Conservation (phyloP, 1,140 invertebrate species). For the Bombus affinis region DNA sequence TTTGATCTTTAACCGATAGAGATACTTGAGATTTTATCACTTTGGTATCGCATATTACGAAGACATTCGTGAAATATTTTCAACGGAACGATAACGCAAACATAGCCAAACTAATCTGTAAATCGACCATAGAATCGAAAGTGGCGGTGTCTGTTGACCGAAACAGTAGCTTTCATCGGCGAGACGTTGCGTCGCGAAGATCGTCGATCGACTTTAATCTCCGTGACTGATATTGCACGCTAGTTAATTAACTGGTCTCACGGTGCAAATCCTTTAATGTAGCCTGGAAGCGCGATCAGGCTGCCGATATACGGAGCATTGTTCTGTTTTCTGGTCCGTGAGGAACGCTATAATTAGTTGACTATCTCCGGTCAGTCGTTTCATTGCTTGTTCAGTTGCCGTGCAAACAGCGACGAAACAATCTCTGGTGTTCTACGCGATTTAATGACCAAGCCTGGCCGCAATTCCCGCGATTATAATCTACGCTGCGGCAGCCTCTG, state of each 20-base stretch:
- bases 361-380: conserved; percentile 60
- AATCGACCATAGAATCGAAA: not conserved
- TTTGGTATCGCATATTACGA: no score
- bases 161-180: not conserved
- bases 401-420: conserved; percentile 63
- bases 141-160: not conserved
- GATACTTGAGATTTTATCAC: no score
- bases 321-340: conserved; percentile 66
- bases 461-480: conserved; percentile 60
- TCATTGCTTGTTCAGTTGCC: conserved; percentile 64
- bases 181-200: conserved; percentile 14
- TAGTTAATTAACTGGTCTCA: conserved; percentile 60
- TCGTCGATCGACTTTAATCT: conserved; percentile 44
- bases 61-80: no score
- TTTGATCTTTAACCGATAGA: rapidly evolving
- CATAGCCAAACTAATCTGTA: not conserved
- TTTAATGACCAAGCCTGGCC: conserved; percentile 60
- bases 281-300: conserved; percentile 21
- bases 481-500: not conserved
- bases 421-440: conserved; percentile 62
- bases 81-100: no score
- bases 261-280: conserved; percentile 41
- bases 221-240: conserved; percentile 37
- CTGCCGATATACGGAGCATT: conserved; percentile 55
- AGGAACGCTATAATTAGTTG: conserved; percentile 68